Percentiles rank a stretch among this genome's conserved stretches.
phyloP scores from a whole-genome alignment of 2,797 vertebrate species.

The Sebastes melanostomus region DNA sequence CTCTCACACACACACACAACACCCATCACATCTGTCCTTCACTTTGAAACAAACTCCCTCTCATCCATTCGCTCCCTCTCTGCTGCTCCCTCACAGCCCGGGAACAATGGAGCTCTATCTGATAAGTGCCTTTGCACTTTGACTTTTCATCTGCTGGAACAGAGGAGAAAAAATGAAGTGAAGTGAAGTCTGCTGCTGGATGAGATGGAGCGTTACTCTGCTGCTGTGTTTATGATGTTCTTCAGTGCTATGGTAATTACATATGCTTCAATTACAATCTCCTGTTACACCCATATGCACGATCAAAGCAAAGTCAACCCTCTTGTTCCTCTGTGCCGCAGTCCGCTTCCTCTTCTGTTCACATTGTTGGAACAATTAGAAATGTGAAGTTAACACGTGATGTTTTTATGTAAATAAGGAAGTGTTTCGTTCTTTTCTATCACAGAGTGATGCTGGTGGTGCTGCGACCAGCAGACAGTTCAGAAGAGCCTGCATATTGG shows the following conservation, averaged over 20 bases:
- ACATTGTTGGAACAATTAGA: not conserved
- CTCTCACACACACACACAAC: not conserved
- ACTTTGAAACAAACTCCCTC: constrained; percentile 31
- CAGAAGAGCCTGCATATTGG: not conserved
- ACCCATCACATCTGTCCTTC: constrained; percentile 46
- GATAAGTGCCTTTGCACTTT: not conserved
- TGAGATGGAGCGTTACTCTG: not conserved
- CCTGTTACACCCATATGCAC: not conserved
- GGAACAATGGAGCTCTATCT: constrained; percentile 30
- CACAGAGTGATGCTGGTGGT: not conserved
- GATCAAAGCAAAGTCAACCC: not conserved
- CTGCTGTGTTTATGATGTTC: not conserved
- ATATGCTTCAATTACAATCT: not conserved
- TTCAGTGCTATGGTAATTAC: not conserved
- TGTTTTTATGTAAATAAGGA: not conserved
- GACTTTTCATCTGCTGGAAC: not conserved
- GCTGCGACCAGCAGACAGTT: not conserved
- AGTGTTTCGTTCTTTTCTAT: not conserved
- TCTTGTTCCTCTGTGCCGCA: not conserved
- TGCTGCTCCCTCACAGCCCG: not conserved
- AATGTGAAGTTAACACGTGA: not conserved
- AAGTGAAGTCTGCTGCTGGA: not conserved
- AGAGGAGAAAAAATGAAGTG: not conserved
- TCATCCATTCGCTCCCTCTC: constrained; percentile 29
- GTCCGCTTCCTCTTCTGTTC: not conserved